Evolutionary conservation across 2,797 vertebrate genomes (phyloP).

Genomic region (Orestias chungarensis): DNA sequence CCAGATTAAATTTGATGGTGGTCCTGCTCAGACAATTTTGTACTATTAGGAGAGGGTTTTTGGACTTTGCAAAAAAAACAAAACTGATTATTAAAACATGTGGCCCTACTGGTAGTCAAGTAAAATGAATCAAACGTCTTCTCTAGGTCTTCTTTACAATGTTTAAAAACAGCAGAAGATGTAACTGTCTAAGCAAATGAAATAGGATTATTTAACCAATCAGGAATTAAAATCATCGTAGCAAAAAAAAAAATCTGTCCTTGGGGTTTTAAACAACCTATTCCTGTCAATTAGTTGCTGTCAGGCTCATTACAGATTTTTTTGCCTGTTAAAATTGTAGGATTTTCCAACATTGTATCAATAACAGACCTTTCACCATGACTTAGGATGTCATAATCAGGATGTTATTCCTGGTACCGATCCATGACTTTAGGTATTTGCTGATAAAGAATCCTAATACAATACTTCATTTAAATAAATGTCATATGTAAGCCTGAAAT

Average conservation of each 20-base stretch:
- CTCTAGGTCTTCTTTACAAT: too few relatives aligned
- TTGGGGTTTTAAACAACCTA: slow-evolving; percentile 3
- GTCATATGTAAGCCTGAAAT: not conserved
- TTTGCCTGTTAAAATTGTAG: not conserved
- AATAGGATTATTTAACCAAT: slow-evolving; percentile 5
- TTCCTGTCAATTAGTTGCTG: not conserved
- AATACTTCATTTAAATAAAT: not conserved
- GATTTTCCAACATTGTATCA: not conserved
- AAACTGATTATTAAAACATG: not conserved
- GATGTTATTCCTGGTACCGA: not conserved
- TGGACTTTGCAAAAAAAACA: not conserved
- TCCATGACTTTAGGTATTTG: not conserved
- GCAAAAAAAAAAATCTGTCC: not conserved
- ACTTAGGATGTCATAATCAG: not conserved
- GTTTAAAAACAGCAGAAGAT: slow-evolving; percentile 9
- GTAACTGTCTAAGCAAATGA: not conserved
- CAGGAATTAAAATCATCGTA: not conserved
- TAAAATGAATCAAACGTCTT: not conserved
- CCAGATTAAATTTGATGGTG: not conserved
- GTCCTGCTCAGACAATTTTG: not conserved
- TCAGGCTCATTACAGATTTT: slow-evolving; percentile 1
- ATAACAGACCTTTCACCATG: too few relatives aligned
- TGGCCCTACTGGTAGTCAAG: not conserved
- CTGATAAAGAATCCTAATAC: not conserved
- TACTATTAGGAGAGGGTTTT: not conserved